phyloP scores from a whole-genome alignment of 2,888 invertebrate genomes.

The Habrosyne pyritoides region DNA sequence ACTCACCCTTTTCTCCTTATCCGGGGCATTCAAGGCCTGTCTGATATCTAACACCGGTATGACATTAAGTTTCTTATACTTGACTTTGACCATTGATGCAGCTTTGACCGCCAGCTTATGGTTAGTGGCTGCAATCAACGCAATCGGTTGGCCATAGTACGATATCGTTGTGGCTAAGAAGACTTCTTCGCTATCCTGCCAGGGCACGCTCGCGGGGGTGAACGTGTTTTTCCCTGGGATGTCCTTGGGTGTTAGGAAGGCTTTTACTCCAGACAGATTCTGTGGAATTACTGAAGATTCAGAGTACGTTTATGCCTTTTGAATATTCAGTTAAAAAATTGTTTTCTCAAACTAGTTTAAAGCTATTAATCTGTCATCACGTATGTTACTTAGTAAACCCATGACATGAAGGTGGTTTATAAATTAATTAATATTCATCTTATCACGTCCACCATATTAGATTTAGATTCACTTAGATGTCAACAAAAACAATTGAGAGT shows the following conservation, averaged over 20 bases:
- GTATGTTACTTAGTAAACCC: no score
- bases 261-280: conserved; percentile 86
- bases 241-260: conserved; percentile 86
- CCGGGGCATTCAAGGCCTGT: conserved; percentile 77
- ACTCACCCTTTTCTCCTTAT: conserved; percentile 67
- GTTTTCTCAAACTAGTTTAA: no score
- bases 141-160: conserved; percentile 90
- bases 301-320: no score
- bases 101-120: conserved; percentile 69
- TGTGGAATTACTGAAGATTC: conserved; percentile 47
- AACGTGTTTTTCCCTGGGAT: conserved; percentile 88
- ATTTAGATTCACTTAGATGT: no score
- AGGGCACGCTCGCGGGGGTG: conserved; percentile 63
- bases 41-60: conserved; percentile 70
- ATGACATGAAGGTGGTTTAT: no score
- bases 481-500: no score
- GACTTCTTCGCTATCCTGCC: conserved; percentile 68
- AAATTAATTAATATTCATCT: no score
- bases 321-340: no score
- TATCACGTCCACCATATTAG: no score
- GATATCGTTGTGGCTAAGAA: conserved; percentile 79
- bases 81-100: conserved; percentile 73
- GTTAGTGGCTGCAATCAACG: conserved; percentile 87
- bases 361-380: no score
- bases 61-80: conserved; percentile 73